Conservation (phyloP, 2,888 invertebrate species). For the Drosophila austrosaltans region DNA sequence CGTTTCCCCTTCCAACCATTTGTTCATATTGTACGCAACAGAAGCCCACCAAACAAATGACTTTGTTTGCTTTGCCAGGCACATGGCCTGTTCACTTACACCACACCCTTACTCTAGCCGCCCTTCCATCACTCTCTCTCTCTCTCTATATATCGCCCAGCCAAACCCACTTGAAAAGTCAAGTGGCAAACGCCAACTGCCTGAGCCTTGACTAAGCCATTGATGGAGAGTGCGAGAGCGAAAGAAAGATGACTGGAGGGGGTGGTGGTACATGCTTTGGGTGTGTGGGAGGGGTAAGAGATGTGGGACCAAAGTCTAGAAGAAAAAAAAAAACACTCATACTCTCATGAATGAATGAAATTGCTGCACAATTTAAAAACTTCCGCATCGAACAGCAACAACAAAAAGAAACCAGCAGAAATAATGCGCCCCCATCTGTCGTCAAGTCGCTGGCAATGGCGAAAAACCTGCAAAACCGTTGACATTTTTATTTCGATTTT, state of each 20-base stretch:
- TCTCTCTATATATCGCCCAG: neutral
- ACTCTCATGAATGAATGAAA: slow-evolving; percentile 63
- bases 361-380: slow-evolving; percentile 73
- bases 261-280: slow-evolving; percentile 17
- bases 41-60: slow-evolving; percentile 58
- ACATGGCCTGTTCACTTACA: slow-evolving; percentile 4
- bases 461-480: slow-evolving; percentile 41
- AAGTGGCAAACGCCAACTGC: slow-evolving; percentile 57
- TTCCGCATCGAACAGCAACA: slow-evolving; percentile 67
- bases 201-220: slow-evolving; percentile 43
- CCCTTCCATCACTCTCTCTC: neutral
- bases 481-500: slow-evolving; percentile 21
- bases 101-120: slow-evolving; percentile 8
- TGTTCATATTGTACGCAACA: slow-evolving; percentile 21
- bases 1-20: slow-evolving; percentile 29
- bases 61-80: slow-evolving; percentile 63
- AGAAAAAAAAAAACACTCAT: slow-evolving; percentile 43
- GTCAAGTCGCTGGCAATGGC: slow-evolving; percentile 18
- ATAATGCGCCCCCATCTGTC: slow-evolving; percentile 59
- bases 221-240: slow-evolving; percentile 1
- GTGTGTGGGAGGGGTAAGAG: slow-evolving; percentile 26
- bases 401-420: slow-evolving; percentile 31
- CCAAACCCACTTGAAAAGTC: slow-evolving; percentile 62
- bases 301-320: slow-evolving; percentile 42
- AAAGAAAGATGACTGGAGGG: neutral